A percentile compares a stretch with the other conserved stretches of the same genome.
Conservation (phyloP, 2,888 invertebrate genomes). For the Drosophila peninsularis region DNA sequence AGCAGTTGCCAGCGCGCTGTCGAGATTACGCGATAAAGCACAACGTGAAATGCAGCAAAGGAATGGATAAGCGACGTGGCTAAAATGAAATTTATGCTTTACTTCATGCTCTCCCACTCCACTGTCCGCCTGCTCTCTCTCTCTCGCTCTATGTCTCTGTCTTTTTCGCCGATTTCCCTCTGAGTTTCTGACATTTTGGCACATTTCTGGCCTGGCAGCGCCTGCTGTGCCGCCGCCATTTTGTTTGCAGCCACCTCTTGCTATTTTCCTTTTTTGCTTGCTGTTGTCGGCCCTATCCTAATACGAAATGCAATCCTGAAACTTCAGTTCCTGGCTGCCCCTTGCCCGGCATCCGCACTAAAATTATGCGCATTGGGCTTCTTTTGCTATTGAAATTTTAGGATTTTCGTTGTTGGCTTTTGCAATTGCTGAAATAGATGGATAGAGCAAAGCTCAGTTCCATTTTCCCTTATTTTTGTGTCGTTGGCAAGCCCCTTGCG, state of each 20-base stretch:
- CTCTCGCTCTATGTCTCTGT: not conserved
- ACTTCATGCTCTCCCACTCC: slow-evolving; percentile 15
- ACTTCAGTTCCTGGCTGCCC: slow-evolving; percentile 6
- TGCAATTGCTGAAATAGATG: slow-evolving; percentile 35
- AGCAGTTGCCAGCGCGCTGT: slow-evolving; percentile 57
- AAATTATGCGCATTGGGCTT: slow-evolving; percentile 71
- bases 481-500: slow-evolving; percentile 34
- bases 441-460: slow-evolving; percentile 3
- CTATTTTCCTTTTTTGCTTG: slow-evolving; percentile 1
- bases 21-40: slow-evolving; percentile 74
- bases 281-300: slow-evolving; percentile 23
- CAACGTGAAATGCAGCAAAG: slow-evolving; percentile 56
- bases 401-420: slow-evolving; percentile 50
- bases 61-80: slow-evolving; percentile 68
- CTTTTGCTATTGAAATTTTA: slow-evolving; percentile 70
- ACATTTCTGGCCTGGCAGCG: slow-evolving; percentile 38
- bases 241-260: slow-evolving; percentile 55
- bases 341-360: slow-evolving; percentile 11
- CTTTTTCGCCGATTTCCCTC: slow-evolving; percentile 11
- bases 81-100: slow-evolving; percentile 63
- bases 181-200: slow-evolving; percentile 41
- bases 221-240: slow-evolving; percentile 64
- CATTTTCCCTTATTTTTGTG: not conserved
- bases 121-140: not conserved
- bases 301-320: slow-evolving; percentile 68